A percentile compares a stretch with the other conserved stretches of the same genome.
phyloP scores from a whole-genome alignment of 35 echinoderm and acorn worm genomes.

The Ophiothrix spiculata region DNA sequence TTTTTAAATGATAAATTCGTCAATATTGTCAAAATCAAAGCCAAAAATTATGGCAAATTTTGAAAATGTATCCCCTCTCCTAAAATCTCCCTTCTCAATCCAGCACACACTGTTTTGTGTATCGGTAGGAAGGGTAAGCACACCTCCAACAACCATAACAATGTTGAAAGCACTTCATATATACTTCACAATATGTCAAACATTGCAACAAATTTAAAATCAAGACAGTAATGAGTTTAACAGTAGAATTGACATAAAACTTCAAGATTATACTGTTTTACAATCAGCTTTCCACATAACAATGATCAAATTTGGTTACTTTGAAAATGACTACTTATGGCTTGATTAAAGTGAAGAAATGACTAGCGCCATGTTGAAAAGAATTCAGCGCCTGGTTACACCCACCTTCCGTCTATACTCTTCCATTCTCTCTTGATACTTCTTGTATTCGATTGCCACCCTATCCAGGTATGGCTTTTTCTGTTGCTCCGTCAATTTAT shows the following conservation, averaged over 20 bases:
- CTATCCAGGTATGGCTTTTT: slow-evolving; percentile 92
- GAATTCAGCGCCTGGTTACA: not conserved
- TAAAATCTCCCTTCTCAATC: no score
- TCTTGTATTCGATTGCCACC: slow-evolving; percentile 87
- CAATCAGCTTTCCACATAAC: not conserved
- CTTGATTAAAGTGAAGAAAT: not conserved
- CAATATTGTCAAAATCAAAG: no score
- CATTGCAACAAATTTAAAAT: not conserved
- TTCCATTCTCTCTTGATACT: slow-evolving; percentile 80
- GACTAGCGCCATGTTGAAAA: not conserved
- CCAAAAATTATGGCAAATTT: no score
- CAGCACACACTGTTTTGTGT: no score
- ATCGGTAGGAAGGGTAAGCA: no score
- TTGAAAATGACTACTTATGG: not conserved
- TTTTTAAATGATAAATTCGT: no score
- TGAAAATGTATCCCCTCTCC: no score
- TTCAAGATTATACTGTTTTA: not conserved
- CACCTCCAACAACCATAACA: no score
- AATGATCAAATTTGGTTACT: not conserved
- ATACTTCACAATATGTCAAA: not conserved
- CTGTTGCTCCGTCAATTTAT: slow-evolving; percentile 93
- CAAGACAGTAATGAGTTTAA: no score
- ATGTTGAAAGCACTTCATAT: not conserved
- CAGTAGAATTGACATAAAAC: no score
- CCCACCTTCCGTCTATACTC: slow-evolving; percentile 86